phyloP scores from a whole-genome alignment of 2,888 invertebrate genomes.

The Rhodophaea formosa region DNA sequence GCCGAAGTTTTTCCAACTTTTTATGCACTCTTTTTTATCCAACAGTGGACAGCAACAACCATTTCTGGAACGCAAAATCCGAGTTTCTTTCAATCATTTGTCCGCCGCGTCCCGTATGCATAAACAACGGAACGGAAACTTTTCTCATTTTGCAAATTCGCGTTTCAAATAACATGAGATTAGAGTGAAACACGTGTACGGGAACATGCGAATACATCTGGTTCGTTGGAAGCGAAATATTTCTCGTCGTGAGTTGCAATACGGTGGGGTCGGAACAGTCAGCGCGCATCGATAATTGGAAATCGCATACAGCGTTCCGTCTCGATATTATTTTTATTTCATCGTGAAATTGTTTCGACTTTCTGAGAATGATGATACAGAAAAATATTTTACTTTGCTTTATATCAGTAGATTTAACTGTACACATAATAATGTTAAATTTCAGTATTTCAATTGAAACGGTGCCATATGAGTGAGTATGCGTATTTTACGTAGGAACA shows the following conservation, averaged over 20 bases:
- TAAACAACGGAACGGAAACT: conserved; percentile 33
- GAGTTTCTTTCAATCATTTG: conserved; percentile 37
- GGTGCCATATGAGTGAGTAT: too few relatives aligned
- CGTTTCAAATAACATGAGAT: conserved; percentile 46
- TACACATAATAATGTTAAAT: too few relatives aligned
- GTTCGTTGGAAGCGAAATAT: conserved; percentile 47
- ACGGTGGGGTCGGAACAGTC: conserved; percentile 38
- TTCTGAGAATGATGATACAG: conserved; percentile 23
- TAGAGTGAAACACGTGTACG: conserved; percentile 39
- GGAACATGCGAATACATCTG: conserved; percentile 28
- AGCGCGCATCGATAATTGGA: conserved; percentile 59
- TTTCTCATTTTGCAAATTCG: conserved; percentile 38
- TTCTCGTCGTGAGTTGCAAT: conserved; percentile 50
- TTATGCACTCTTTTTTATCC: conserved; percentile 40
- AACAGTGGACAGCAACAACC: conserved; percentile 38
- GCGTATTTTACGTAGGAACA: too few relatives aligned
- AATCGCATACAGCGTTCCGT: conserved; percentile 49
- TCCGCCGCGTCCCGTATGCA: conserved; percentile 30
- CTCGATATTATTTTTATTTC: conserved; percentile 48
- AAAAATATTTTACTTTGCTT: neutral
- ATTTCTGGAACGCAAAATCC: conserved; percentile 35
- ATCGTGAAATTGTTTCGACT: conserved; percentile 32
- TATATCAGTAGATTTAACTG: too few relatives aligned
- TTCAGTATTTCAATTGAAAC: too few relatives aligned
- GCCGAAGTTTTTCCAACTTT: conserved; percentile 39